phyloP scores from a whole-genome alignment of 2,888 invertebrate genomes.

The Erebia ligea region DNA sequence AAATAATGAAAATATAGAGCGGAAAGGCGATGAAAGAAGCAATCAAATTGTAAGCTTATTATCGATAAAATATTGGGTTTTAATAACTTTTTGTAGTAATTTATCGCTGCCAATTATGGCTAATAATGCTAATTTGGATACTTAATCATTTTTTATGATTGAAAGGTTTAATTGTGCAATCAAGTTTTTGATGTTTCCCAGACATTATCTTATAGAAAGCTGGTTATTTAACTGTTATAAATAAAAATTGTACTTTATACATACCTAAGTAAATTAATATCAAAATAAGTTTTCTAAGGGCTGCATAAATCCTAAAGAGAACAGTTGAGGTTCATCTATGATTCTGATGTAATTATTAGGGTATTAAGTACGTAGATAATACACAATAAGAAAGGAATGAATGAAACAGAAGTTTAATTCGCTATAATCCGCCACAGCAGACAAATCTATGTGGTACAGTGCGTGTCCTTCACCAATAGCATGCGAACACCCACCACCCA shows the following conservation, averaged over 20 bases:
- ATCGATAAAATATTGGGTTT: constrained; percentile 2
- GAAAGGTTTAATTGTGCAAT: background rate
- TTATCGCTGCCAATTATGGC: constrained; percentile 3
- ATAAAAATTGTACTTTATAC: background rate
- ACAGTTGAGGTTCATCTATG: too few relatives aligned
- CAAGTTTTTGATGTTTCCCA: background rate
- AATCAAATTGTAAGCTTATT: constrained; percentile 16
- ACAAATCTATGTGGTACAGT: too few relatives aligned
- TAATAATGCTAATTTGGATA: constrained; percentile 9
- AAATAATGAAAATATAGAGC: constrained; percentile 25
- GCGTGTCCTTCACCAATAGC: too few relatives aligned
- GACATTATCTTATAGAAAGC: background rate
- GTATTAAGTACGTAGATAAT: too few relatives aligned
- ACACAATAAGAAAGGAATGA: too few relatives aligned
- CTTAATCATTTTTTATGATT: constrained; percentile 4
- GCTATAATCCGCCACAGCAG: too few relatives aligned
- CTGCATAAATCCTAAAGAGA: too few relatives aligned
- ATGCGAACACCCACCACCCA: too few relatives aligned
- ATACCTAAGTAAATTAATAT: too few relatives aligned
- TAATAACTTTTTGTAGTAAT: constrained; percentile 1
- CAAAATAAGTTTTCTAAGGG: too few relatives aligned
- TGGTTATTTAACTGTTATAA: background rate
- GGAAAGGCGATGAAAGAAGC: constrained; percentile 26
- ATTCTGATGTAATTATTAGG: too few relatives aligned
- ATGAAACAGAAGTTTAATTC: too few relatives aligned